Base-by-base conservation (phyloP, 2,888 invertebrate genomes). In the Leptinotarsa rubiginosa region DNA sequence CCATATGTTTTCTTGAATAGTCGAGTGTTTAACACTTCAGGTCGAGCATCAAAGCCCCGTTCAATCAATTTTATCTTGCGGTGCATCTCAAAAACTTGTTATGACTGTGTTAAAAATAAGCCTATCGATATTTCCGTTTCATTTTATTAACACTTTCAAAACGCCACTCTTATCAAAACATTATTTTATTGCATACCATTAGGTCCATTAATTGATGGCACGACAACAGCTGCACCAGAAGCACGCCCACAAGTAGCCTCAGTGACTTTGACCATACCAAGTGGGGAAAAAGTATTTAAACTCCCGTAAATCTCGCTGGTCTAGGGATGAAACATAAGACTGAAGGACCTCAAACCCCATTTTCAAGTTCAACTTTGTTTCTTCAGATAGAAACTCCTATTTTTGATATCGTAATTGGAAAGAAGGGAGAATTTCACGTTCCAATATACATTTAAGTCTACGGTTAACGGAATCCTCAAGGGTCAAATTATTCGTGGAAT, bases 121-220 rank as follows among this genome's bases (percentile, higher is more conserved):
- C 47, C 52, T 56, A 47, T 56, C 56, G 13, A 69, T 56, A 54
- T 67, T 56, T 49, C 52, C 47, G 66, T 67, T 74, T 74, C 49
- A 74, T 71, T 68, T 74, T 65, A 74, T 68, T 62, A 71, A 74
- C 71, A 71, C 71, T 69, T 74, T 41, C 52, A 47, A 56, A 71
- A 71, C 52, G 56, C 54, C 68, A 56, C 56, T 74, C 64, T 67
- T 56, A 70, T 70, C 47, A 67, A 62, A 66, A 65, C 54, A 75
- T 69, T 75, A 69, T 73, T 75, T 75, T 64, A 65, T 52, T 59
- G 64, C 64, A 22, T 47, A 49, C 68, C 56, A 56, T 71, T 67
- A 65, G n/a, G 13, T 22, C 16, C 54, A 56, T 59, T 50, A 72
- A 67, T 72, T 69, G 65, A 69, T 56, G 69, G 69, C n/a, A 68